phyloP scores from a whole-genome alignment of 2,888 invertebrate species.

The Subacronicta megacephala region DNA sequence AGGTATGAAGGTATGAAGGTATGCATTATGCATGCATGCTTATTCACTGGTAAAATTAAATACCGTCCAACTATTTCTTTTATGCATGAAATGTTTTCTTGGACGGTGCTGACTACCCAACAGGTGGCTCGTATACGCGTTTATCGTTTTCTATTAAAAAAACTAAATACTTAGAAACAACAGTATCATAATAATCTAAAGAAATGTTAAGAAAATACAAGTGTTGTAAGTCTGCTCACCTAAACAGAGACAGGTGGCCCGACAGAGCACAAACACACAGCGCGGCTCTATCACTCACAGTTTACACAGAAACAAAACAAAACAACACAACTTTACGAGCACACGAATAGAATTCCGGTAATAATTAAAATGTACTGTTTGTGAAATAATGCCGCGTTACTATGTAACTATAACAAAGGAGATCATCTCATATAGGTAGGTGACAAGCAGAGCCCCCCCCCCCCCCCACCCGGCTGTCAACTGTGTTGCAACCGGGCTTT shows the following conservation, averaged over 20 bases:
- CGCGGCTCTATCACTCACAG: conserved; percentile 14
- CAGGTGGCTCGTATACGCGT: too few relatives aligned
- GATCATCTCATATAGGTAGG: conserved; percentile 17
- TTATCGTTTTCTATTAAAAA: too few relatives aligned
- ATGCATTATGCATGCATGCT: too few relatives aligned
- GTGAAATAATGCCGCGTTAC: conserved; percentile 40
- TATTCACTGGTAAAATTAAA: too few relatives aligned
- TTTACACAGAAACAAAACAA: conserved; percentile 13
- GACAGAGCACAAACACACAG: background rate
- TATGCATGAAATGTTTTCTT: too few relatives aligned
- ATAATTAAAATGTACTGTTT: conserved; percentile 41
- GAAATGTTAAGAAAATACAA: background rate
- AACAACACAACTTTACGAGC: conserved; percentile 45
- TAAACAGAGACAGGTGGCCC: conserved; percentile 38
- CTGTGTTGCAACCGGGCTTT: too few relatives aligned
- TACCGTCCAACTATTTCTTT: too few relatives aligned
- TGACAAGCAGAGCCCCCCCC: background rate
- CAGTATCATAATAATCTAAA: background rate
- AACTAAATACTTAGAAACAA: background rate
- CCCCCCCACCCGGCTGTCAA: too few relatives aligned
- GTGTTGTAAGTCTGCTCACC: background rate
- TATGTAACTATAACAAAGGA: conserved; percentile 26
- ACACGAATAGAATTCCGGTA: conserved; percentile 51
- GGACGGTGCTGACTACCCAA: too few relatives aligned
- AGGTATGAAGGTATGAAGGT: too few relatives aligned